phyloP scores from a whole-genome alignment of 2,113 vertebrate genomes.

The Callipepla californica region DNA sequence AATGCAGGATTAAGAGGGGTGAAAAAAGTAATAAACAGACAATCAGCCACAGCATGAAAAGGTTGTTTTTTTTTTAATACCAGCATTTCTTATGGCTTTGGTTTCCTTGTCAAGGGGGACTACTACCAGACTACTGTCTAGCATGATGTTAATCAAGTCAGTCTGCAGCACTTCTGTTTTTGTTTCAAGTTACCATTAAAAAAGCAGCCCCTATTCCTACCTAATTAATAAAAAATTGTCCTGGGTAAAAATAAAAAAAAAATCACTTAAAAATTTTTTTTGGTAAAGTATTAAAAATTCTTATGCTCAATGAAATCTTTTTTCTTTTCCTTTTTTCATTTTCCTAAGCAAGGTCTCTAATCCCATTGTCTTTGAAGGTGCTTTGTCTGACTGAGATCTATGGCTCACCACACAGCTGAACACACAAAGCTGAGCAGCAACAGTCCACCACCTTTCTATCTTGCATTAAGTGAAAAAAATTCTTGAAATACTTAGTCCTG shows the following conservation, averaged over 20 bases:
- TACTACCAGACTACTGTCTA: background rate
- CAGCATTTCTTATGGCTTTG: conserved; percentile 36
- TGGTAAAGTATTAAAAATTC: background rate
- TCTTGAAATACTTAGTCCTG: background rate
- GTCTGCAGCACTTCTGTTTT: background rate
- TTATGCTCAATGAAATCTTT: background rate
- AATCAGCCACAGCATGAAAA: background rate
- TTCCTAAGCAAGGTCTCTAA: background rate
- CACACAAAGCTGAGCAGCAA: background rate
- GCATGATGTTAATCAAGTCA: background rate
- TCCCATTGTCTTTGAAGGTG: background rate
- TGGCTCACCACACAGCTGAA: background rate
- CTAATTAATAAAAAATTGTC: background rate
- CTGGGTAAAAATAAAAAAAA: background rate
- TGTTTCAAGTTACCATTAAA: background rate
- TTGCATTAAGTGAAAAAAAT: background rate
- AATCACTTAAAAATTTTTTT: background rate
- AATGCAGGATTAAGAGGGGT: background rate
- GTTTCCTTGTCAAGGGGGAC: conserved; percentile 8
- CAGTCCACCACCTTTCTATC: rapidly evolving
- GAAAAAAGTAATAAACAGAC: background rate
- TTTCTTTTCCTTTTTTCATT: background rate
- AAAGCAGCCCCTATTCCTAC: background rate
- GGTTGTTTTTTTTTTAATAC: background rate
- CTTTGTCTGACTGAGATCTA: background rate